Percentiles rank a stretch among this genome's conserved stretches.
phyloP scores from a whole-genome alignment of 2,888 invertebrate species.

The Drosophila testacea region DNA sequence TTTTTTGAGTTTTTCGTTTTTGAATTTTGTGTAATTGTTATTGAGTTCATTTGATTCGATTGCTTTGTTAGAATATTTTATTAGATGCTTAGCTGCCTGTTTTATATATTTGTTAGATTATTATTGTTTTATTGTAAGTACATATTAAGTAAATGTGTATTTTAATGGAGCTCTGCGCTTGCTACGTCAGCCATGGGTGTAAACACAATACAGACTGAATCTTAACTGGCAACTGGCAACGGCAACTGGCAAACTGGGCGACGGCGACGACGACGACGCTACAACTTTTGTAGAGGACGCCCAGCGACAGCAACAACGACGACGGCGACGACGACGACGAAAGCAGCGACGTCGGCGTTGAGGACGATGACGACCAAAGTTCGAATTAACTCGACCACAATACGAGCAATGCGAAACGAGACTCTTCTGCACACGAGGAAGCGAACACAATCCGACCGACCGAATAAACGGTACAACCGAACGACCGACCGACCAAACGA shows the following conservation, averaged over 20 bases:
- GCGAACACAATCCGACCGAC: constrained; percentile 23
- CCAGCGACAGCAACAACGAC: constrained; percentile 28
- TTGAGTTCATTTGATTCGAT: constrained; percentile 7
- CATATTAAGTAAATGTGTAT: constrained; percentile 50
- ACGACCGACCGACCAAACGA: neutral
- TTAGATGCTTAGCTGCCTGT: constrained; percentile 1
- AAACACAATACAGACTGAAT: constrained; percentile 84
- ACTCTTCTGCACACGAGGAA: constrained; percentile 26
- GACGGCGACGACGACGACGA: constrained; percentile 23
- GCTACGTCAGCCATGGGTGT: constrained; percentile 83
- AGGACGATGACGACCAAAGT: constrained; percentile 57
- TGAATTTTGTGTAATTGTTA: neutral
- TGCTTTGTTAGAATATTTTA: constrained; percentile 5
- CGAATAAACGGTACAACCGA: constrained; percentile 16
- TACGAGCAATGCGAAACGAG: constrained; percentile 56
- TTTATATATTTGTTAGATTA: constrained; percentile 18
- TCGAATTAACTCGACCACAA: constrained; percentile 79
- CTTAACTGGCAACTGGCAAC: constrained; percentile 63
- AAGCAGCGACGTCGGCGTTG: constrained; percentile 25
- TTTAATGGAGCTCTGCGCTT: constrained; percentile 65
- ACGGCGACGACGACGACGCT: constrained; percentile 40
- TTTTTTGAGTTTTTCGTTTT: neutral
- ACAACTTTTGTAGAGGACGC: constrained; percentile 21
- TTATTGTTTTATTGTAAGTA: constrained; percentile 56
- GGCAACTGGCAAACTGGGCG: constrained; percentile 26